These are phyloP conservation scores for Pelosia muscerda DNA, from an alignment of 2,888 invertebrate genomes.

Conservation along the genomic window DNA sequence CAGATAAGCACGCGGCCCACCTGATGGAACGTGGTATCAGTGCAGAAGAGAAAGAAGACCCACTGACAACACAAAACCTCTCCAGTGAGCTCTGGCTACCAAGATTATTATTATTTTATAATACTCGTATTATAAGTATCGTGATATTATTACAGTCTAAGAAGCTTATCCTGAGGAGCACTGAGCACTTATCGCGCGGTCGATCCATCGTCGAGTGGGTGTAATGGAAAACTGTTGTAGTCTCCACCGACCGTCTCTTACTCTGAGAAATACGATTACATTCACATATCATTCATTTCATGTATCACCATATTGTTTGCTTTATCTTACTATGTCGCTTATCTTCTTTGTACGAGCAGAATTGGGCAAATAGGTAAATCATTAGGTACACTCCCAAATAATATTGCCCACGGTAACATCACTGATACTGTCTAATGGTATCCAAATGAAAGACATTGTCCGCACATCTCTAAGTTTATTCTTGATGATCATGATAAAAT, in stretches of 20 bases:
- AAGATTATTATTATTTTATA: no score
- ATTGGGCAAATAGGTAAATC: not conserved
- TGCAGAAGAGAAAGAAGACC: no score
- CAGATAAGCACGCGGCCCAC: no score
- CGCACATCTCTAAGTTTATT: no score
- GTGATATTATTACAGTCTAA: conserved; percentile 8
- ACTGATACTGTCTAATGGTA: no score
- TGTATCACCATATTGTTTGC: conserved; percentile 5
- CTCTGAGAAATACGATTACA: conserved; percentile 31
- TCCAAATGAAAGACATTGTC: no score
- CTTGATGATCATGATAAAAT: no score
- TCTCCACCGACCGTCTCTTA: conserved; percentile 39
- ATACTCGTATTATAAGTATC: not conserved
- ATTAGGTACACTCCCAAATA: not conserved
- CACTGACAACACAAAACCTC: no score
- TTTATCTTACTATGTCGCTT: not conserved
- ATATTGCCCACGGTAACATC: no score
- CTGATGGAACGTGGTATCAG: no score
- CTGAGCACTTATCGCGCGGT: conserved; percentile 49
- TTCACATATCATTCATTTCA: conserved; percentile 18
- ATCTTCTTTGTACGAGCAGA: not conserved
- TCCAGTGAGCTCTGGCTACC: no score
- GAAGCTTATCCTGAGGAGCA: conserved; percentile 39
- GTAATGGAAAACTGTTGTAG: conserved; percentile 72
- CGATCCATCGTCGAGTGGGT: conserved; percentile 52